phyloP scores from a whole-genome alignment of 37 sponge, comb jelly and placozoan genomes.

The Dysidea cf. avara region DNA sequence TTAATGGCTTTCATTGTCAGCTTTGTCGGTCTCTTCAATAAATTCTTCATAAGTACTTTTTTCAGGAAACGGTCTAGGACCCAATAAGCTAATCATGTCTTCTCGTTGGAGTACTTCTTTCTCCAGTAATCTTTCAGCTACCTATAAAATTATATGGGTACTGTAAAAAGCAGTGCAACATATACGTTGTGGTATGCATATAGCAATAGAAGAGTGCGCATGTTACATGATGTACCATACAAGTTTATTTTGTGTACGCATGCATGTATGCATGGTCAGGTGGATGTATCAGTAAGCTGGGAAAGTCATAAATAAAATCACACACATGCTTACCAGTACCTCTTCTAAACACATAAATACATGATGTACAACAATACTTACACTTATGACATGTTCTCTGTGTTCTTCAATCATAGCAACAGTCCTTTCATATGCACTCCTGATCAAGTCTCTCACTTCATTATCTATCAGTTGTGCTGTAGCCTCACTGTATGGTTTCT shows the following conservation, averaged over 20 bases:
- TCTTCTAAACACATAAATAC: background rate
- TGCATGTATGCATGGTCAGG: too few species aligned
- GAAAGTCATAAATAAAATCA: background rate
- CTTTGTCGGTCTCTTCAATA: constrained; percentile 93
- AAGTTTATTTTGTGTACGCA: too few species aligned
- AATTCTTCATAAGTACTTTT: constrained; percentile 98
- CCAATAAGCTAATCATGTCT: constrained; percentile 92
- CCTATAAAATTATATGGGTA: constrained; percentile 22
- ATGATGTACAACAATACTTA: background rate
- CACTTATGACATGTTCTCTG: constrained; percentile 66
- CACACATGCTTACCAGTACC: constrained; percentile 15
- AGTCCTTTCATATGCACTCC: constrained; percentile 63
- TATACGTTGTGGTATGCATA: too few species aligned
- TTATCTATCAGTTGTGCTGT: constrained; percentile 91
- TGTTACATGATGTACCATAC: too few species aligned
- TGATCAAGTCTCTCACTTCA: constrained; percentile 66
- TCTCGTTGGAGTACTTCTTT: constrained; percentile 91
- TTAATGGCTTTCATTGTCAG: too few species aligned
- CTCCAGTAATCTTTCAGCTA: constrained; percentile 84
- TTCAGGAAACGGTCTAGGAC: constrained; percentile 89
- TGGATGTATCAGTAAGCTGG: too few species aligned
- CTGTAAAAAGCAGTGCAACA: too few species aligned
- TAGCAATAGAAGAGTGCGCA: too few species aligned
- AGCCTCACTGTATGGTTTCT: constrained; percentile 98
- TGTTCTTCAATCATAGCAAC: constrained; percentile 65